Base-by-base conservation (phyloP, 2,888 invertebrate species). In the Nomada ferruginata region DNA sequence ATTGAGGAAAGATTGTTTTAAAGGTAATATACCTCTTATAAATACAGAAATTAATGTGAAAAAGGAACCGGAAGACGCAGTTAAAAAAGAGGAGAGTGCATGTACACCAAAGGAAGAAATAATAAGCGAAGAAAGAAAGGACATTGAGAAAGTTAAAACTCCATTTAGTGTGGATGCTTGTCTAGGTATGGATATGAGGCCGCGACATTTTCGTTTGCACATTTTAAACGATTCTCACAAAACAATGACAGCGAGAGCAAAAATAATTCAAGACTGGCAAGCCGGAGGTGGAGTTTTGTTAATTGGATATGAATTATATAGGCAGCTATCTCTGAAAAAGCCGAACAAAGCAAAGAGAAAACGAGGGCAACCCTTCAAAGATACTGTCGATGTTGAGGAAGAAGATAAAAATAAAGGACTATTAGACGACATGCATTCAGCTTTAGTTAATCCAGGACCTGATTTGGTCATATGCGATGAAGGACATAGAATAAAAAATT, bases 401-500 rank as follows among this genome's bases (percentile, higher is more conserved):
- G 95, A 96, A 69, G 95, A 96, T 68, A 94, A 95, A 64, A 96
- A 97, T 87, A 97, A 96, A 91, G 95, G 96, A 84, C 94, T 97
- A n/a, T 95, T 97, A 87, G 97, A 98, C 92, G 97, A 97, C 92
- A 97, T 98, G 94, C 97, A 97, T 90, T 95, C 96, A 84, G 97
- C 98, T 0, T 94, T 99, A 53, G 97, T 98, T 0, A 96, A 96
- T 89, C 98, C 98, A 0, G 99, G 99, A 0, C 98, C 99, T 0
- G 98, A 99, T 94, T 94, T 98, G 70, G 97, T 99, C 0, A 98
- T 99, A 84, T 99, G 99, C 92, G 99, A 99, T 90, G 99, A 99
- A 94, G 99, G 99, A 0, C 99, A 99, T 93, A 95, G 99, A 26
- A 99, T 99, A 86, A 99, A 99, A 94, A 99, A 99, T 94, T 97